Percentiles rank a stretch among this genome's conserved stretches.
Evolutionary conservation across 1,140 invertebrate species (phyloP).

Genomic region (Lepidurus couesii): DNA sequence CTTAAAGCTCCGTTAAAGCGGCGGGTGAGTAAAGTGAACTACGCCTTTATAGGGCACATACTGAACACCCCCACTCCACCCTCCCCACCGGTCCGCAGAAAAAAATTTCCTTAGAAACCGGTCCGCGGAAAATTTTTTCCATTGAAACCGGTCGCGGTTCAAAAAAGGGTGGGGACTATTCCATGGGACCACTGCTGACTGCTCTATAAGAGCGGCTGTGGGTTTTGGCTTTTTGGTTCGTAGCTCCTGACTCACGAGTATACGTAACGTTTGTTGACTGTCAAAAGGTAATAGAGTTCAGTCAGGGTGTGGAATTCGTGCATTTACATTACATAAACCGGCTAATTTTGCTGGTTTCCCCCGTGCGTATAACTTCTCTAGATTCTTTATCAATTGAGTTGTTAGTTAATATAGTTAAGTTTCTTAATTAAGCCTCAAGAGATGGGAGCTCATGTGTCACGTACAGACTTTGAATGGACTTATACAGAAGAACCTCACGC

Average conservation of each 20-base stretch:
- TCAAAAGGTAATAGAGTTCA: too few relatives aligned
- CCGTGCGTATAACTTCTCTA: background rate
- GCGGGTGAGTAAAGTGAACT: too few relatives aligned
- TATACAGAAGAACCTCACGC: conserved; percentile 98
- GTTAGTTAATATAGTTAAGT: background rate
- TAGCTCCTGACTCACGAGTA: background rate
- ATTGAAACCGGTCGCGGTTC: too few relatives aligned
- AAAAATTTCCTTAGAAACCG: too few relatives aligned
- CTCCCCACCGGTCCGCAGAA: too few relatives aligned
- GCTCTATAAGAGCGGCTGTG: background rate
- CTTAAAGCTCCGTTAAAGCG: too few relatives aligned
- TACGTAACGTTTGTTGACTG: background rate
- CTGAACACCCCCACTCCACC: too few relatives aligned
- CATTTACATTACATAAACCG: background rate
- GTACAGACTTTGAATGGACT: conserved; percentile 90
- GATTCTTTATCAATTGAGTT: too few relatives aligned
- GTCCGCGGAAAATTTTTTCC: too few relatives aligned
- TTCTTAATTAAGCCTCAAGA: background rate
- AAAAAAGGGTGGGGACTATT: too few relatives aligned
- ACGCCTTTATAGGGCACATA: too few relatives aligned
- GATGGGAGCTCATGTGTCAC: conserved; percentile 81
- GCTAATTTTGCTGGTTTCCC: background rate
- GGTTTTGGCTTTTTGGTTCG: background rate
- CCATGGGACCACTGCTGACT: too few relatives aligned
- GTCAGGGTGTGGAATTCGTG: background rate